Percentiles rank a stretch among this genome's conserved stretches.
Evolutionary conservation across 2,888 invertebrate species (phyloP).

Genomic region (Sialis lutaria): DNA sequence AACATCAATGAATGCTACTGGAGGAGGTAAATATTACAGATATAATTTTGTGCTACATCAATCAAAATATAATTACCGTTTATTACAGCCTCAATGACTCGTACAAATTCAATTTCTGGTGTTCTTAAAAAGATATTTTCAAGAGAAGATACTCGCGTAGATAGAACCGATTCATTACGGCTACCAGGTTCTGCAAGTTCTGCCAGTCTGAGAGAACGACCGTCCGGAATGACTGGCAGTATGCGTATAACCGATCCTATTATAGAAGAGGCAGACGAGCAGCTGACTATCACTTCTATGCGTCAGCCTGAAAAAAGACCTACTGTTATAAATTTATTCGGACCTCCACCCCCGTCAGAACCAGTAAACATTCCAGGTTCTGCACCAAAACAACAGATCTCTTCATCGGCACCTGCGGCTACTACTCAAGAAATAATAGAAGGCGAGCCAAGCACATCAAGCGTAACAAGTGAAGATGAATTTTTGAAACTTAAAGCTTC

Average conservation of each 20-base stretch:
- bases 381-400: constrained; percentile 14
- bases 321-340: constrained; percentile 44
- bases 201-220: constrained; percentile 17
- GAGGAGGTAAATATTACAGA: background rate
- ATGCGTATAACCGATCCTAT: constrained; percentile 54
- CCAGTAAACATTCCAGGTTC: constrained; percentile 33
- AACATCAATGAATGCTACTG: constrained; percentile 22
- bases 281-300: constrained; percentile 62
- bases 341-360: constrained; percentile 21
- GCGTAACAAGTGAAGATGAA: constrained; percentile 36
- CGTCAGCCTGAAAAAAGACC: constrained; percentile 40
- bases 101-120: constrained; percentile 62
- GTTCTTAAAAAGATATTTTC: constrained; percentile 61
- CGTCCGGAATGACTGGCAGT: constrained; percentile 24
- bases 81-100: constrained; percentile 37
- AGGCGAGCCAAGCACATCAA: constrained; percentile 21
- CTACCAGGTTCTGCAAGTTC: constrained; percentile 24
- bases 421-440: constrained; percentile 12
- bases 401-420: constrained; percentile 14
- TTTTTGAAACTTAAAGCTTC: constrained; percentile 50
- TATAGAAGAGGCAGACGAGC: constrained; percentile 66
- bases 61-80: too few species aligned
- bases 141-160: constrained; percentile 44
- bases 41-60: background rate
- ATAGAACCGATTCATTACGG: constrained; percentile 20